These are phyloP conservation scores for Drosophila rellima DNA, from an alignment of 2,888 invertebrate species.

Conservation along the genomic window DNA sequence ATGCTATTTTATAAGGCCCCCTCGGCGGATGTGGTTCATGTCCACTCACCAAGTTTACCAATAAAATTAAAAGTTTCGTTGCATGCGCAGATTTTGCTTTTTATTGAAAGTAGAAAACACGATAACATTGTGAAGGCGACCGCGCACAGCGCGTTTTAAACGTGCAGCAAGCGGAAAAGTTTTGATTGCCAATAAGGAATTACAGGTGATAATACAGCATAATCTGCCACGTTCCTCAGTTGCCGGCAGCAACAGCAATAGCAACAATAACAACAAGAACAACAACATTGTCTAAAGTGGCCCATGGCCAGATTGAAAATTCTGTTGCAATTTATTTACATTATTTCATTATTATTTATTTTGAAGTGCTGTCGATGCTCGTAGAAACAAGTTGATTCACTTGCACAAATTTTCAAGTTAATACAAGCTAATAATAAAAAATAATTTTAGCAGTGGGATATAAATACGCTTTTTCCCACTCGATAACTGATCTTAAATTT, in stretches of 20 bases:
- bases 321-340: constrained; percentile 38
- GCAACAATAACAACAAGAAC: constrained; percentile 13
- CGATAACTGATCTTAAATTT: neutral
- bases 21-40: constrained; percentile 17
- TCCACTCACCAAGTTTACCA: constrained; percentile 72
- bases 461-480: neutral
- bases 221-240: constrained; percentile 75
- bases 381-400: constrained; percentile 5
- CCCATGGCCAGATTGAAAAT: constrained; percentile 24
- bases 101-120: constrained; percentile 77
- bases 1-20: constrained; percentile 6
- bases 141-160: constrained; percentile 22
- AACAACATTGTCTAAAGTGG: constrained; percentile 11
- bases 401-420: constrained; percentile 1
- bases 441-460: too few relatives aligned
- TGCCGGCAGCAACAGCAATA: constrained; percentile 27
- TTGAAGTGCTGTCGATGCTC: constrained; percentile 10
- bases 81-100: constrained; percentile 74
- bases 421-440: neutral
- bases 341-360: constrained; percentile 36
- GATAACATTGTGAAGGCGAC: constrained; percentile 50
- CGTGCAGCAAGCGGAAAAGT: constrained; percentile 62
- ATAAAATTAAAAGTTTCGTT: constrained; percentile 80
- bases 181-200: constrained; percentile 84
- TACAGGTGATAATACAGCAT: constrained; percentile 84